phyloP scores from a whole-genome alignment of 2,888 invertebrate species.

The Metellina segmentata region DNA sequence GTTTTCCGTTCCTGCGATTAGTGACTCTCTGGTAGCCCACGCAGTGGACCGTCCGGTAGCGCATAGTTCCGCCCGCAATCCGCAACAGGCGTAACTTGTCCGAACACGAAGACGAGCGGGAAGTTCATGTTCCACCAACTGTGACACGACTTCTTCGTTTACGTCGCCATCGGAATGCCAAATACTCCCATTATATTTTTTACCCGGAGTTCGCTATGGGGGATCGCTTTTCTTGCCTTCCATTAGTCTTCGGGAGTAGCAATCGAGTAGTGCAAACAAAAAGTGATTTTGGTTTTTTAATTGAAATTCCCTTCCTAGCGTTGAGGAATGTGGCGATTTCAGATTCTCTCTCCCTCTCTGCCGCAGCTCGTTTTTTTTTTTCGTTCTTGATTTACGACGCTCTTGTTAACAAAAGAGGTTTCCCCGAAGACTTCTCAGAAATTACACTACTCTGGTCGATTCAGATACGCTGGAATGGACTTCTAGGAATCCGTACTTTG shows the following conservation, averaged over 20 bases:
- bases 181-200: neutral
- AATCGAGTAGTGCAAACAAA: conserved; percentile 42
- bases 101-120: conserved; percentile 14
- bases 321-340: conserved; percentile 23
- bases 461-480: too few relatives aligned
- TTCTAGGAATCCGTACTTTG: too few relatives aligned
- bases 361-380: conserved; percentile 1
- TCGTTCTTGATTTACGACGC: conserved; percentile 22
- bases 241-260: conserved; percentile 2
- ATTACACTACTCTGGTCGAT: too few relatives aligned
- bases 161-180: neutral
- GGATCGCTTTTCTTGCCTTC: neutral
- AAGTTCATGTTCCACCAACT: conserved; percentile 36
- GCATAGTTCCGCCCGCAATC: conserved; percentile 41
- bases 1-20: neutral
- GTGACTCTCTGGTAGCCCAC: neutral
- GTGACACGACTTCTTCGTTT: conserved; percentile 13
- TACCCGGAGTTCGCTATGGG: neutral
- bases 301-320: conserved; percentile 37
- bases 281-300: conserved; percentile 20
- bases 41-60: neutral
- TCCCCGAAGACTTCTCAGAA: neutral
- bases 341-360: neutral
- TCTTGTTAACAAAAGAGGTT: neutral
- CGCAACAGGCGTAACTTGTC: neutral